These are phyloP conservation scores for Xylophagus ater DNA, from an alignment of 2,888 invertebrate species.

Conservation along the genomic window DNA sequence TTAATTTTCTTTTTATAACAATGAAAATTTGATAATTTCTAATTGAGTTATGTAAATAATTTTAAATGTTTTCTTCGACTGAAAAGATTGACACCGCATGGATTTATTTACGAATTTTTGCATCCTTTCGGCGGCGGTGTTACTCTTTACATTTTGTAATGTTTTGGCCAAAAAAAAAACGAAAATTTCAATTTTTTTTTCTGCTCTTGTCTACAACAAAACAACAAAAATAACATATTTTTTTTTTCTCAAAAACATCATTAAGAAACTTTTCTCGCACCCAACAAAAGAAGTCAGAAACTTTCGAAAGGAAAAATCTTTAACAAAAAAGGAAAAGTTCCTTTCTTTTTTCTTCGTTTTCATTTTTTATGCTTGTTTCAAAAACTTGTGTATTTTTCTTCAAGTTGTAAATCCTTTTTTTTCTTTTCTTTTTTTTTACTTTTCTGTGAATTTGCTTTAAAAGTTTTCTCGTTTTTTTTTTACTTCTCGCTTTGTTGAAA, in stretches of 20 bases:
- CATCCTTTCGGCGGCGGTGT: too few relatives aligned
- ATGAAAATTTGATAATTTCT: too few relatives aligned
- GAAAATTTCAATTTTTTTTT: background rate
- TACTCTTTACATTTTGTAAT: background rate
- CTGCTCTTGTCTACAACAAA: background rate
- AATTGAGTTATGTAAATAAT: too few relatives aligned
- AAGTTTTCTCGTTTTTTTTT: constrained; percentile 5
- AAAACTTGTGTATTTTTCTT: constrained; percentile 6
- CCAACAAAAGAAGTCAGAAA: constrained; percentile 14
- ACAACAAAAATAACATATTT: background rate
- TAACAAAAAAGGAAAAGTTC: too few relatives aligned
- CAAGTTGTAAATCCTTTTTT: constrained; percentile 3
- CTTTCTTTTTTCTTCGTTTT: background rate
- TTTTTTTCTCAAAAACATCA: constrained; percentile 12
- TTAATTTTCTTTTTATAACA: too few relatives aligned
- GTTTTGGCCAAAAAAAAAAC: background rate
- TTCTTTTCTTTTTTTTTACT: background rate
- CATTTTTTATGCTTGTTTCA: background rate
- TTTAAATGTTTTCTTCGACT: too few relatives aligned
- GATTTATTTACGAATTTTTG: too few relatives aligned
- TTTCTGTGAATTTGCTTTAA: constrained; percentile 9
- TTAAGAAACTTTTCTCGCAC: constrained; percentile 15
- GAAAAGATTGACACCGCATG: too few relatives aligned
- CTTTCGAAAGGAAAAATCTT: constrained; percentile 12
- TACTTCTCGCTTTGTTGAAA: constrained; percentile 3